phyloP scores from a whole-genome alignment of 2,113 vertebrate species.

The Nanger granti region DNA sequence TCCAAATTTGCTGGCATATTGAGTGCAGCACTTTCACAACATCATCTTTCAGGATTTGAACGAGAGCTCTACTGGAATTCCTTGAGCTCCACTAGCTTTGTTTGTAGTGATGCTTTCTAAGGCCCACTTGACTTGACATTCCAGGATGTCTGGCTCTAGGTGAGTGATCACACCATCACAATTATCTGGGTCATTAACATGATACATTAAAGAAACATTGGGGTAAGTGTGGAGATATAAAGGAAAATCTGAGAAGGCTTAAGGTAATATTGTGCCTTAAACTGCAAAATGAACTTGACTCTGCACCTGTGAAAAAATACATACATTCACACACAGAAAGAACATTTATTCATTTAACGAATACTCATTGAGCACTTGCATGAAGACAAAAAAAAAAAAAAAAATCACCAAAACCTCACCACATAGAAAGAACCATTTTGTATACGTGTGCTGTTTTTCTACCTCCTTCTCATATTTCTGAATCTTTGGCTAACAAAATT shows the following conservation, averaged over 20 bases:
- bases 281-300: neutral
- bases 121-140: too few relatives aligned
- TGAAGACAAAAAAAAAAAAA: neutral
- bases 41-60: too few relatives aligned
- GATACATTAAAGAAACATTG: neutral
- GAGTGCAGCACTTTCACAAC: too few relatives aligned
- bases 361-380: neutral
- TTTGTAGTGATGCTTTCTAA: too few relatives aligned
- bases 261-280: neutral
- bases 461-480: neutral
- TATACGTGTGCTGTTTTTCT: neutral
- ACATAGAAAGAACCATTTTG: neutral
- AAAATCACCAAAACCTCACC: neutral
- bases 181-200: neutral
- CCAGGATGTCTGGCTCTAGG: too few relatives aligned
- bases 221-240: neutral
- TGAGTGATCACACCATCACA: too few relatives aligned
- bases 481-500: neutral
- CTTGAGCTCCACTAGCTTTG: too few relatives aligned
- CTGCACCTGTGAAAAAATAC: neutral
- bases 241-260: neutral
- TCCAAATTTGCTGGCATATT: too few relatives aligned
- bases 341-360: neutral
- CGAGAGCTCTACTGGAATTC: fast-evolving
- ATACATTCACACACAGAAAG: neutral